Base-by-base conservation (phyloP, 2,113 vertebrate genomes). In the Protomyctophum bolini region DNA sequence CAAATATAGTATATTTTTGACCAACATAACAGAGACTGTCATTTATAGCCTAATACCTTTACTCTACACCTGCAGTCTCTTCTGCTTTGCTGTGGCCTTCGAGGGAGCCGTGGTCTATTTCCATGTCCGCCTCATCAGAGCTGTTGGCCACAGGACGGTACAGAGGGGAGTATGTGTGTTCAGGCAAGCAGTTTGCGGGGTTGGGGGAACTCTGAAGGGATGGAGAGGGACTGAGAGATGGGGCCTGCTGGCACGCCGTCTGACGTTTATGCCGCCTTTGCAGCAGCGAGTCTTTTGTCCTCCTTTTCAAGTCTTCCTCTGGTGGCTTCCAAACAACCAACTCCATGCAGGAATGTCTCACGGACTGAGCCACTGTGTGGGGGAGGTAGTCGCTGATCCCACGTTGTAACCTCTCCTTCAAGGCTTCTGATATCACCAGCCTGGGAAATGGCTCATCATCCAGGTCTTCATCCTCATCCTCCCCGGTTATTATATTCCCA, bases 291-390 rank as follows among this genome's bases (percentile, higher is more conserved):
- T 83, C 86, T 73, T 89, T 94, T 21, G 92, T 82, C 76, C 75
- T 88, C 69, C 88, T 90, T 50, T 88, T 87, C 55, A 94, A 76
- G 1, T 89, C 86, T 72, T 93, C 92, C 10, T 92, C 89, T 8
- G 85, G 92, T 11, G 93, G 94, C 45, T 92, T 89, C 94, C 94
- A 94, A 70, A 94, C 65, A 75, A 94, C 93, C 90, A 94, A 49
- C 86, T 94, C 93, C 94, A 94, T 94, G 74, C 94, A 94, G 47
- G 93, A 94, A 21, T 82, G 93, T 62, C 89, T 93, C 94, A 94
- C 83, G 58, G 93, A 94, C 78, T 94, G 90, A 11, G 92, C 91
- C 50, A 94, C 91, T n/a, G 80, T 92, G 75, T 92, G 92, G 5
- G 93, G 94, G 11, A 94, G 90, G 82, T 94, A 93, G 83, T 94